Evolutionary conservation across 2,797 vertebrate species (phyloP), one percentile per base, ranked within the genome.

Genomic region (Hoplostethus mediterraneus): DNA sequence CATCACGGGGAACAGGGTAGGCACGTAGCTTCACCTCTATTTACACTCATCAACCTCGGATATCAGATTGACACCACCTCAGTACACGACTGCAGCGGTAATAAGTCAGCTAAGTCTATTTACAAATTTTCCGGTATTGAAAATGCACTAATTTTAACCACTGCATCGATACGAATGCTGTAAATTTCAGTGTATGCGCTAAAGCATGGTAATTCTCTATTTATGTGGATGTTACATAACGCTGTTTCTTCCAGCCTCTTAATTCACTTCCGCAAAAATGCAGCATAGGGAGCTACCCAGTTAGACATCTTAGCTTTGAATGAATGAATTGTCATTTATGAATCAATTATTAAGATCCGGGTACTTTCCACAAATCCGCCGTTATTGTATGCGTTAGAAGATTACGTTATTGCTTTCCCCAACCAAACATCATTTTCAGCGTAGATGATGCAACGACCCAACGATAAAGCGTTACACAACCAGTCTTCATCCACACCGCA

Each of bases 251-350:
- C 12, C 2, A 25, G 33, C 10, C 76, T 59, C 83, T 77, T 81
- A 83, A 86, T 81, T 87, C 81, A 92, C 90, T 92, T 92, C 89
- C 89, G 88, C 84, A 93, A 82, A 82, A 90, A 91, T 90, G 88
- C 83, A 83, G 83, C 77, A 69, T 5, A 11, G 61, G 57, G 57
- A 80, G 62, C 70, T 36, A 17, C 71, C 69, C 28, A 2, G 25
- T 0, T 2, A 3, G 56, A 49, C 7, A 7, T 2, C 1, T 12
- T 0, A 9, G 49, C 49, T 36, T 45, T 52, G 21, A 6, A 62
- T 60, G 31, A 75, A 71, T 62, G 7, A 44, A 9, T 38, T 55
- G 17, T 0, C 48, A 6, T 2, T 2, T 25, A 47, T 6, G 60
- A 70, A 54, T 45, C 47, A 3, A 1, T 1, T 0, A 2, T 11